Evolutionary conservation across 2,888 invertebrate genomes (phyloP).

Genomic region (Limnephilus lunatus): DNA sequence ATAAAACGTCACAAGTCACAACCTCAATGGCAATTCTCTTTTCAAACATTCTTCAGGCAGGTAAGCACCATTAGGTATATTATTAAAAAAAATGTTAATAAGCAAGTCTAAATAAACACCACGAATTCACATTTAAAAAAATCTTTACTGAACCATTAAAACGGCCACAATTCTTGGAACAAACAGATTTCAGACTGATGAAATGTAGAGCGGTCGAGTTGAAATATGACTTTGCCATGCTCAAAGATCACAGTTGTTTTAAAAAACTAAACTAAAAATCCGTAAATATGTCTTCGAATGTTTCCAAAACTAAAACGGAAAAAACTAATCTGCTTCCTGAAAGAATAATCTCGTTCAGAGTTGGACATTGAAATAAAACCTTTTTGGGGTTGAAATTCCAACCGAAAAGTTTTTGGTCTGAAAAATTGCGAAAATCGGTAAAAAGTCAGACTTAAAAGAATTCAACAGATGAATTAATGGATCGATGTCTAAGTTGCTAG

Average conservation of each 20-base stretch:
- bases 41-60: no score
- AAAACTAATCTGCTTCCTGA: neutral
- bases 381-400: neutral
- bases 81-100: no score
- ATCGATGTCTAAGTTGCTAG: neutral
- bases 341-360: neutral
- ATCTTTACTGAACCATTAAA: no score
- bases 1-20: no score
- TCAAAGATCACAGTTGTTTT: neutral
- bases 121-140: no score
- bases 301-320: neutral
- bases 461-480: neutral
- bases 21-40: no score
- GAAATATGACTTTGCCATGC: no score
- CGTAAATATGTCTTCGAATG: neutral
- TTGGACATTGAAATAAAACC: neutral
- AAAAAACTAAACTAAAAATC: neutral
- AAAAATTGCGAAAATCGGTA: neutral
- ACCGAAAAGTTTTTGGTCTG: neutral
- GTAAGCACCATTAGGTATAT: no score
- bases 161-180: no score
- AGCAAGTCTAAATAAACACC: no score
- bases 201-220: no score
- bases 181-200: no score
- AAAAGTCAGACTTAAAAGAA: neutral